phyloP scores from a whole-genome alignment of 1,140 invertebrate species.

The Triops longicaudatus region DNA sequence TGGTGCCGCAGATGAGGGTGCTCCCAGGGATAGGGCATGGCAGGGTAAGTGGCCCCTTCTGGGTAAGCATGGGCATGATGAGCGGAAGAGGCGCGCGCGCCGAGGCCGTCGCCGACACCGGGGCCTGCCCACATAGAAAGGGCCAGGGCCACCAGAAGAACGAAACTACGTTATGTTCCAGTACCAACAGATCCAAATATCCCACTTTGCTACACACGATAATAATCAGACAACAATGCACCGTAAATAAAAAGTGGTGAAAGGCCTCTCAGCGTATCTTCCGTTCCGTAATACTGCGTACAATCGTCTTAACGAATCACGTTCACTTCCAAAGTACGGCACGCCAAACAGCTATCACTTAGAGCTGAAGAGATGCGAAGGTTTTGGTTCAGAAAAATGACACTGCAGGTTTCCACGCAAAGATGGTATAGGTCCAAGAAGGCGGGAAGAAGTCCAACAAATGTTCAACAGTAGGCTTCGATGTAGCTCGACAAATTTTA shows the following conservation, averaged over 20 bases:
- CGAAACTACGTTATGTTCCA: background rate
- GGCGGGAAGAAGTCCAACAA: no score
- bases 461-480: no score
- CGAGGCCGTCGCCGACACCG: conserved; percentile 21
- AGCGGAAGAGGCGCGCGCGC: conserved; percentile 27
- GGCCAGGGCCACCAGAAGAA: conserved; percentile 14
- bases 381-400: conserved; percentile 76
- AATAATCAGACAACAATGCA: background rate
- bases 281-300: background rate
- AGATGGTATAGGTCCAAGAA: no score
- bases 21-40: conserved; percentile 29
- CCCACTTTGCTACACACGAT: background rate
- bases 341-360: conserved; percentile 11
- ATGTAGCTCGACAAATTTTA: background rate
- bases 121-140: conserved; percentile 28
- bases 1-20: conserved; percentile 27
- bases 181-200: background rate
- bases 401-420: conserved; percentile 83
- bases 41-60: conserved; percentile 19
- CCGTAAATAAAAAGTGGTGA: background rate
- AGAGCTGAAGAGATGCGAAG: conserved; percentile 82
- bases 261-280: background rate
- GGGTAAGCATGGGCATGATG: conserved; percentile 19
- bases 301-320: background rate
- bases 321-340: conserved; percentile 2